Percentiles rank a stretch among this genome's conserved stretches.
Evolutionary conservation across 2,113 vertebrate species (phyloP).

Genomic region (Zosterops pallidus): DNA sequence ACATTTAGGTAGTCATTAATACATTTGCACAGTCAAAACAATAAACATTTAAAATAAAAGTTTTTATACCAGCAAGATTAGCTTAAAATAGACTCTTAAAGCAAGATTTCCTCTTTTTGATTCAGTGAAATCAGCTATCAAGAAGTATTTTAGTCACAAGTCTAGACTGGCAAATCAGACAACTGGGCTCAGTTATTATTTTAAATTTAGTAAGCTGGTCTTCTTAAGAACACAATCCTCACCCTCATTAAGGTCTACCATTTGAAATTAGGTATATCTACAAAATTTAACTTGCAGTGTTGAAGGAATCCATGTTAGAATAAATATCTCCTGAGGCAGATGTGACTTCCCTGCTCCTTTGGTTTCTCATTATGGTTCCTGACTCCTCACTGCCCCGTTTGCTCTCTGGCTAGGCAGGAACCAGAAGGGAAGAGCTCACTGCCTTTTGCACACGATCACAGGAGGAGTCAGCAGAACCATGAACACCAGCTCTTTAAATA

Average conservation of each 20-base stretch:
- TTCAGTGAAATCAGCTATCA: neutral
- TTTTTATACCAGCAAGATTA: neutral
- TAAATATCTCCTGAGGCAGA: neutral
- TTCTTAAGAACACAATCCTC: neutral
- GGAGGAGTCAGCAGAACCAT: neutral
- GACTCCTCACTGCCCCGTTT: neutral
- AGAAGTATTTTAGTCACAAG: neutral
- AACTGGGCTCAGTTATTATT: neutral
- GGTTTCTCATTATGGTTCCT: neutral
- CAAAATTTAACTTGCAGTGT: neutral
- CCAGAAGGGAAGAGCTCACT: neutral
- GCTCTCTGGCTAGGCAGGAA: neutral
- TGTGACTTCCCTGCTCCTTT: neutral
- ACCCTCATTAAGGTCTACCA: neutral
- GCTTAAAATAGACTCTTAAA: neutral
- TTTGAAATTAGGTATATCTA: neutral
- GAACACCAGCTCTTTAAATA: neutral
- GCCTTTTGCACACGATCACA: neutral
- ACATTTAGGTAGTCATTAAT: neutral
- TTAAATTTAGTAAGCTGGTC: neutral
- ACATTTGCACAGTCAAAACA: neutral
- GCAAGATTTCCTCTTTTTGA: neutral
- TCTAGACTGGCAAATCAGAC: neutral
- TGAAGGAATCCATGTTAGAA: neutral
- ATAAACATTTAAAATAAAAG: neutral